These are phyloP conservation scores for Phainopepla nitens DNA, from an alignment of 2,113 vertebrate species.

Conservation along the genomic window DNA sequence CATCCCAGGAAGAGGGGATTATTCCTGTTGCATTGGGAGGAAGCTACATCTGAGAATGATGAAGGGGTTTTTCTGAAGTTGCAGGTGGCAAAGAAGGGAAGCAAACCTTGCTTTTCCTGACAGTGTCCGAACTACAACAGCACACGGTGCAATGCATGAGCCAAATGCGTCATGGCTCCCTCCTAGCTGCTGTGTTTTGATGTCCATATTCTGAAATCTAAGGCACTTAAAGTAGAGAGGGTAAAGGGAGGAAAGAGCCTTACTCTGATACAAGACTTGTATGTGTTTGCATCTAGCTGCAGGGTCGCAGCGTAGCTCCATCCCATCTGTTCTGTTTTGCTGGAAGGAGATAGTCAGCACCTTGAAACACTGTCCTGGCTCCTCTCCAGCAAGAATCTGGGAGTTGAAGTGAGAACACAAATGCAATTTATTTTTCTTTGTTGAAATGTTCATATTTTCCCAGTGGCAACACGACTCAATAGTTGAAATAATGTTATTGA, in stretches of 20 bases:
- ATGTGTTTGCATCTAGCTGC: not conserved
- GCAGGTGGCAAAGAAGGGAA: not conserved
- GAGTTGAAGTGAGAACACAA: constrained; percentile 56
- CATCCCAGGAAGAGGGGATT: not conserved
- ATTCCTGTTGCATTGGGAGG: not conserved
- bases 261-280: not conserved
- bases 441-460: constrained; percentile 42
- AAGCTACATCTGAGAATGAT: not conserved
- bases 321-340: constrained; percentile 5
- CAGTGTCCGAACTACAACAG: not conserved
- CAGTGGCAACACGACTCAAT: constrained; percentile 22
- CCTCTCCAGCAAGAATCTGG: constrained; percentile 4
- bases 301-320: not conserved
- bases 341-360: constrained; percentile 45
- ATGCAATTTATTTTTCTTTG: constrained; percentile 59
- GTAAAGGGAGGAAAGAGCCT: not conserved
- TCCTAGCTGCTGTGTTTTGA: not conserved
- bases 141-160: fast-evolving
- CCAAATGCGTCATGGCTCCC: not conserved
- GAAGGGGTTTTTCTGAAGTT: not conserved
- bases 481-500: constrained; percentile 50
- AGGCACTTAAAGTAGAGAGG: not conserved
- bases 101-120: not conserved
- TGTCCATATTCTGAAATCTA: not conserved
- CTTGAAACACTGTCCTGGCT: constrained; percentile 34